phyloP scores from a whole-genome alignment of 2,797 vertebrate species.

The Dendrocincla tyrannina region DNA sequence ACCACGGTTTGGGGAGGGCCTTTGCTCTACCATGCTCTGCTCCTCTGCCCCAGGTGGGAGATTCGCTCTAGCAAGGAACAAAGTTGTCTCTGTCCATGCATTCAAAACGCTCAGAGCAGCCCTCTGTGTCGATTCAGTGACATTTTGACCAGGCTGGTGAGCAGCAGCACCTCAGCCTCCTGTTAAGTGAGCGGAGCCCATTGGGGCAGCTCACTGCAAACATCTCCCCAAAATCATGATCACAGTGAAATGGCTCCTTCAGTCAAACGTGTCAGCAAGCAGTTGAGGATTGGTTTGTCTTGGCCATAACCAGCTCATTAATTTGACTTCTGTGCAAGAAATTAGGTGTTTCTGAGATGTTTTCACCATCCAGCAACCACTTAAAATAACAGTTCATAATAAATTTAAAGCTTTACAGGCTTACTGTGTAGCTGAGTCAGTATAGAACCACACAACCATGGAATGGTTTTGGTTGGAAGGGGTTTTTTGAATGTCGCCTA shows the following conservation, averaged over 20 bases:
- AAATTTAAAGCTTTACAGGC: not conserved
- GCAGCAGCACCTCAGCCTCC: not conserved
- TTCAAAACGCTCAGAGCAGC: not conserved
- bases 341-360: not conserved
- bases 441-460: not conserved
- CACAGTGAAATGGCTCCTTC: not conserved
- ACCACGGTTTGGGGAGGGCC: not conserved
- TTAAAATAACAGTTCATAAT: not conserved
- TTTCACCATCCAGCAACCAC: not conserved
- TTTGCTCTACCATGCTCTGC: accelerated
- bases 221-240: not conserved
- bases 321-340: not conserved
- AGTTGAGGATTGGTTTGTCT: not conserved
- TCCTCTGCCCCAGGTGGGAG: not conserved
- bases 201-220: not conserved
- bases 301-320: not conserved
- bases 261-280: not conserved
- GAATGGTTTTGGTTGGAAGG: not conserved
- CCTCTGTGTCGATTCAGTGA: not conserved
- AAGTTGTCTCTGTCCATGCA: not conserved
- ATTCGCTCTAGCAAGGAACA: accelerated
- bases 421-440: not conserved
- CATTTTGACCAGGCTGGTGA: not conserved
- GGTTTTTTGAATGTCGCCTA: not conserved
- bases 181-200: not conserved